A percentile compares a stretch with the other conserved stretches of the same genome.
Conservation (phyloP, 2,113 vertebrate genomes). For the Ceyx cyanopectus region DNA sequence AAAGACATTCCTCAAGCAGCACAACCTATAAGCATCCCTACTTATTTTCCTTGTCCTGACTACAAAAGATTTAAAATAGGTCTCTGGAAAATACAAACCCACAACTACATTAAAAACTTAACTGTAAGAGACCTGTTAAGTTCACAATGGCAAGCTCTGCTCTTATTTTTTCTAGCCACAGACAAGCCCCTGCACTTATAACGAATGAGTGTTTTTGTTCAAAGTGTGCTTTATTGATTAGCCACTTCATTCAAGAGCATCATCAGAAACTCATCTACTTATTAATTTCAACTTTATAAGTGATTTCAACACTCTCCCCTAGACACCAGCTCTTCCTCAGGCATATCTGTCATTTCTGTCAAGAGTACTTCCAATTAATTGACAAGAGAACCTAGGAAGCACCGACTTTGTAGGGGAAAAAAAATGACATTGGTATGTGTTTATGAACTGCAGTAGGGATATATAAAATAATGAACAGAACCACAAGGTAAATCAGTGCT, state of each 20-base stretch:
- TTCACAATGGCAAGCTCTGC: background rate
- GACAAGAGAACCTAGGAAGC: background rate
- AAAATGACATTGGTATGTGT: background rate
- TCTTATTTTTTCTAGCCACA: background rate
- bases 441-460: background rate
- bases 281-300: slow-evolving; percentile 48
- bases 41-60: background rate
- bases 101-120: background rate
- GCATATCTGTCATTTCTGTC: slow-evolving; percentile 22
- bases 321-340: background rate
- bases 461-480: background rate
- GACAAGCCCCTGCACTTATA: background rate
- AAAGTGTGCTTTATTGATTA: slow-evolving; percentile 49
- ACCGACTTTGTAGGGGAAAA: background rate
- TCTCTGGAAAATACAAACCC: background rate
- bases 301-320: background rate
- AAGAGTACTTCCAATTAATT: slow-evolving; percentile 13
- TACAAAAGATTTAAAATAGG: background rate
- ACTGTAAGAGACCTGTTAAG: background rate
- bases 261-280: slow-evolving; percentile 41
- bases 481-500: background rate
- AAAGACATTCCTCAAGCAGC: background rate
- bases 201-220: slow-evolving; percentile 20
- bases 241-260: slow-evolving; percentile 20
- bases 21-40: no score